Base-by-base conservation (phyloP, 1,140 invertebrate species). In the Episyrphus balteatus region DNA sequence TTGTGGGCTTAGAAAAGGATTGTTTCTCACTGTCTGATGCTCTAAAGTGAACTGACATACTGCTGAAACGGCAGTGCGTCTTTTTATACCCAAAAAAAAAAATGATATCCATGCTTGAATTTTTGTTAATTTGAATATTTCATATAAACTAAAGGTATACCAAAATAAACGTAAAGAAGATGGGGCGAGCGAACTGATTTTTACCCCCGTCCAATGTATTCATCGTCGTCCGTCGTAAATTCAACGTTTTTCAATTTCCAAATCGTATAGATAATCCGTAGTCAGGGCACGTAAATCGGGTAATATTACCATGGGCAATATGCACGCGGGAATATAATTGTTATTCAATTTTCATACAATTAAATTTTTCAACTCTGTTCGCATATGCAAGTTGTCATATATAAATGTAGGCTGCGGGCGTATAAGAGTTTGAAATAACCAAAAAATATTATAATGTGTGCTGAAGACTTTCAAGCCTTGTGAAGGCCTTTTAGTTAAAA, bases 21-120 rank as follows among this genome's bases (percentile, higher is more conserved):
- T 49, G 54, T 54, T 65, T 68, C 51, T 58, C 59, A 68, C 65
- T 51, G 60, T 68, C 55, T 61, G 58, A 61, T 66, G 49, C 57
- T 55, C 57, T 52, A 65, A 67, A 61, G 53, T 65, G 51, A 66
- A 68, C 65, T 68, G 65, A 68, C 62, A 63, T 68, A 45, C 56
- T 46, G 44, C 59, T 50, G 50, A 50, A 56, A 62, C 57, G 62
- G 55, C 47, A n/a, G 32, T 48, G 46, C 44, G 41, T 51, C 50
- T 59, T 66, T 66, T 66, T 66, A 66, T 66, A 66, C 58, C 46
- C 42, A 44, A 17, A 44, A 44, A 44, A 13, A 17, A 41, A 18
- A 15, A 42, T 12, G 18, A 42, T 26, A 19, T 42, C 21, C 30
- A 26, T 26, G 8, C 21, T 26, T 26, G 3, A 26, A n/a, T n/a